phyloP scores from a whole-genome alignment of 1,140 invertebrate genomes.

The Caerostris extrusa region DNA sequence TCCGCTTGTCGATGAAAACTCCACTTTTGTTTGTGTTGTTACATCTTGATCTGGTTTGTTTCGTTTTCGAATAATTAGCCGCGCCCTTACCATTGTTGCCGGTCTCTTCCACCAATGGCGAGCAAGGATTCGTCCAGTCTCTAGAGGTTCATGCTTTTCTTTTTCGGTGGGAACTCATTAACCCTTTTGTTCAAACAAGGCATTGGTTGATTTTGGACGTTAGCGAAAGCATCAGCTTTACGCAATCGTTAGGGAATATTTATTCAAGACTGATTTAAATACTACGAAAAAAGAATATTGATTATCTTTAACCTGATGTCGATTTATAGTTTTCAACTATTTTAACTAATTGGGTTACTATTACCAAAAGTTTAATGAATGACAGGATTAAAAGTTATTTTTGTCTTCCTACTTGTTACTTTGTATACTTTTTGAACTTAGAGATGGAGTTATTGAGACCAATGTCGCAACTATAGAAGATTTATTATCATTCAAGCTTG shows the following conservation, averaged over 20 bases:
- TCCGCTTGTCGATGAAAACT: neutral
- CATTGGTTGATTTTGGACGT: neutral
- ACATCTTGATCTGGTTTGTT: slow-evolving; percentile 48
- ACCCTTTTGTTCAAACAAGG: neutral
- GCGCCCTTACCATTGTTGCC: slow-evolving; percentile 41
- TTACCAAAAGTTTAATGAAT: no score
- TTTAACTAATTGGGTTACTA: no score
- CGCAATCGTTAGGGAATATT: neutral
- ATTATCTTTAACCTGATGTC: no score
- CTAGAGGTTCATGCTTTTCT: neutral
- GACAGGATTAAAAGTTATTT: no score
- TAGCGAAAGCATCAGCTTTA: neutral
- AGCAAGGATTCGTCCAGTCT: neutral
- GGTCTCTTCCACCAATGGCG: neutral
- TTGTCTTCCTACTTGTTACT: no score
- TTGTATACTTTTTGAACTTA: no score
- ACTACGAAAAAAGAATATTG: no score
- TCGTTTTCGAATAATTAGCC: slow-evolving; percentile 23
- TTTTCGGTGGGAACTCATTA: neutral
- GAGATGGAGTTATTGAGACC: no score
- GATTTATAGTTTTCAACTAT: no score
- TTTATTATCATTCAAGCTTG: no score
- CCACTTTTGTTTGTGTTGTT: slow-evolving; percentile 35
- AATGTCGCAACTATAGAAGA: no score
- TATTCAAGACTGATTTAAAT: neutral